Conservation (phyloP, 2,113 vertebrate genomes). For the Lepus europaeus region DNA sequence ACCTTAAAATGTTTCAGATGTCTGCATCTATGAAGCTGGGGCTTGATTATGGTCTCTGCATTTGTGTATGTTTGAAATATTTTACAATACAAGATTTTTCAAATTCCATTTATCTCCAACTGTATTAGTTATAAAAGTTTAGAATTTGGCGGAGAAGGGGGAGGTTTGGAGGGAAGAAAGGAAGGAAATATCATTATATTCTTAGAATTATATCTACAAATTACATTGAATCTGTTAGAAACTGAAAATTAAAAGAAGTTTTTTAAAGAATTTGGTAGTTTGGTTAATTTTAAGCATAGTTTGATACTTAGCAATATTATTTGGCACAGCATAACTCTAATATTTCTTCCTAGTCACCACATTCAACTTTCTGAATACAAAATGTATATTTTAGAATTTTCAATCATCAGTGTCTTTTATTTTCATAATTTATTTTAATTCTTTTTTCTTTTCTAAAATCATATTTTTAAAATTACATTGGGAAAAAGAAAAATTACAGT, state of each 20-base stretch:
- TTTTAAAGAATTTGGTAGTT: too few relatives aligned
- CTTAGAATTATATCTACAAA: too few relatives aligned
- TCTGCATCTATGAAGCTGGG: neutral
- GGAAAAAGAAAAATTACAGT: slow-evolving; percentile 75
- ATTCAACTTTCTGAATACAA: slow-evolving; percentile 51
- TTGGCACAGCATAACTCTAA: slow-evolving; percentile 19
- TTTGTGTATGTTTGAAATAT: slow-evolving; percentile 53
- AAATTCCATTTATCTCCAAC: slow-evolving; percentile 39
- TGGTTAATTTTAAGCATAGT: slow-evolving; percentile 46
- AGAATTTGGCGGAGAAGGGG: slow-evolving; percentile 17
- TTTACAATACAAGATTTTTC: slow-evolving; percentile 33
- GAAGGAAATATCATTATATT: too few relatives aligned
- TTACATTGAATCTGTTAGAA: too few relatives aligned
- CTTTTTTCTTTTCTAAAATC: slow-evolving; percentile 58
- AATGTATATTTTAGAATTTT: slow-evolving; percentile 51
- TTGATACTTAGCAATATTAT: slow-evolving; percentile 64
- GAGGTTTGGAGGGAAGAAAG: too few relatives aligned
- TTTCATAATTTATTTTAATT: slow-evolving; percentile 55
- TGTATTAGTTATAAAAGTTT: slow-evolving; percentile 57
- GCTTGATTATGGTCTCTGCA: neutral
- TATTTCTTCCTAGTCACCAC: slow-evolving; percentile 37
- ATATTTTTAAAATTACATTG: slow-evolving; percentile 70
- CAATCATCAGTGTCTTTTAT: slow-evolving; percentile 51
- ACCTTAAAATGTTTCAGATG: slow-evolving; percentile 33
- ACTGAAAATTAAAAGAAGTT: too few relatives aligned